Percentiles rank a stretch among this genome's conserved stretches.
phyloP scores from a whole-genome alignment of 1,140 invertebrate species.

The Cotesia chilonis region DNA sequence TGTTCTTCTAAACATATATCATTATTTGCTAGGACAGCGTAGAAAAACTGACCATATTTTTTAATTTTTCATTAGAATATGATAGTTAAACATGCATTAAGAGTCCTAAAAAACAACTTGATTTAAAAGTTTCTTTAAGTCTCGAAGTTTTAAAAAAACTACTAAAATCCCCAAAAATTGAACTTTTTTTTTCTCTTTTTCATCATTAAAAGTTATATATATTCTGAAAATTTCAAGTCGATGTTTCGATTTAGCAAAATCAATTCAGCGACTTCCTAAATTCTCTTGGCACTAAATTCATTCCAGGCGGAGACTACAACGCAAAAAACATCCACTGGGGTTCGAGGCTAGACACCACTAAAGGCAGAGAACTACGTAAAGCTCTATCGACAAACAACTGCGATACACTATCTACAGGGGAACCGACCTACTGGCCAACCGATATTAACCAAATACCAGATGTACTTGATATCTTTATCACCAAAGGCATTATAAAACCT shows the following conservation, averaged over 20 bases:
- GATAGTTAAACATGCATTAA: no score
- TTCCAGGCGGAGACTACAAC: constrained; percentile 59
- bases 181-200: no score
- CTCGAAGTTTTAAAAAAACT: no score
- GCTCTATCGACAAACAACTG: constrained; percentile 43
- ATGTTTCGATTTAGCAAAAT: constrained; percentile 3
- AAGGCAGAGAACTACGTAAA: constrained; percentile 48
- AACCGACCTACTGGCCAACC: constrained; percentile 59
- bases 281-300: constrained; percentile 38
- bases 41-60: no score
- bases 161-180: no score
- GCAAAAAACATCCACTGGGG: constrained; percentile 60
- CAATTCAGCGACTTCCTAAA: constrained; percentile 40
- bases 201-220: no score
- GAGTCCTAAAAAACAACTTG: no score
- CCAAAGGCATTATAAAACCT: constrained; percentile 36
- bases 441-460: constrained; percentile 51
- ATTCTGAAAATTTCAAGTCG: no score
- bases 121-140: no score
- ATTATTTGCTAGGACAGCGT: no score
- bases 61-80: no score
- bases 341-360: constrained; percentile 51
- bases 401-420: constrained; percentile 45
- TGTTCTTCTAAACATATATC: no score
- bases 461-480: constrained; percentile 46